A percentile compares a stretch with the other conserved stretches of the same genome.
These are phyloP conservation scores for Bos indicus DNA, from an alignment of 2,113 vertebrate genomes.

Conservation along the genomic window DNA sequence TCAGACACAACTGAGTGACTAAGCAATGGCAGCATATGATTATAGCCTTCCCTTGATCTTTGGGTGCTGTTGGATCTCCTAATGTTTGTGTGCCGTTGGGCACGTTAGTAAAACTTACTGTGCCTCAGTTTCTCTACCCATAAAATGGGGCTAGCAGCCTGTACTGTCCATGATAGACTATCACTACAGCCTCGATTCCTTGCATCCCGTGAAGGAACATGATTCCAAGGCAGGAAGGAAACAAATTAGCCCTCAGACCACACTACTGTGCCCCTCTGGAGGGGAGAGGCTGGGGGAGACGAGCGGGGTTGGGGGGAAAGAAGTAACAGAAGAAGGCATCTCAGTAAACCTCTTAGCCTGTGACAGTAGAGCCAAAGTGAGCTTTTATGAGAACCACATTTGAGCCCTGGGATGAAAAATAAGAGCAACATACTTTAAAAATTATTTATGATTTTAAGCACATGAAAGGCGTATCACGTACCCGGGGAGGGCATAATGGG, in stretches of 20 bases:
- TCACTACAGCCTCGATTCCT: background rate
- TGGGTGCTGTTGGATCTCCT: background rate
- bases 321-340: conserved; percentile 53
- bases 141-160: background rate
- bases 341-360: conserved; percentile 49
- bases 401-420: conserved; percentile 64
- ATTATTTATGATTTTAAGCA: conserved; percentile 78
- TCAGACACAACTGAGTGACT: background rate
- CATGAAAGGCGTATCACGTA: conserved; percentile 72
- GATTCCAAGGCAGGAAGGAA: conserved; percentile 30
- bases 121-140: background rate
- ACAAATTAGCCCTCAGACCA: conserved; percentile 48
- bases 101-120: background rate
- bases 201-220: background rate
- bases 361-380: conserved; percentile 56
- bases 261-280: conserved; percentile 26
- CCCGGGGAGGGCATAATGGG: conserved; percentile 66
- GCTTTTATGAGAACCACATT: conserved; percentile 74
- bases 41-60: background rate
- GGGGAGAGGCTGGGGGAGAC: conserved; percentile 1
- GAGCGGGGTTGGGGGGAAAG: background rate
- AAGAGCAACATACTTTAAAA: conserved; percentile 74
- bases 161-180: background rate
- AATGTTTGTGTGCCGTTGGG: background rate
- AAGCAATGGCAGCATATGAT: background rate